A percentile compares a stretch with the other conserved stretches of the same genome.
phyloP scores from a whole-genome alignment of 2,113 vertebrate genomes.

The Poeciliopsis occidentalis region DNA sequence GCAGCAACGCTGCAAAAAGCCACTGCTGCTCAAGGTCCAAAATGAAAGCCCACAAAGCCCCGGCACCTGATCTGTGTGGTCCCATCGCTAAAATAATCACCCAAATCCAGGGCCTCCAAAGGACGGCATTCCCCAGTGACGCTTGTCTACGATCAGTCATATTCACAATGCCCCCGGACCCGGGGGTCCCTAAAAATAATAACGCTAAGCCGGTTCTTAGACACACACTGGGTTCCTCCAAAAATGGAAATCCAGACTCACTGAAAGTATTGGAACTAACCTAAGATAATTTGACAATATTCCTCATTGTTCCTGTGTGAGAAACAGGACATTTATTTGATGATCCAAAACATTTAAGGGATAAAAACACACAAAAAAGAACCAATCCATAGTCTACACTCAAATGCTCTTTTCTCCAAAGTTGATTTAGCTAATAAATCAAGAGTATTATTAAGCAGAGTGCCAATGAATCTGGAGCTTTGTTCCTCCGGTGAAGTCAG shows the following conservation, averaged over 20 bases:
- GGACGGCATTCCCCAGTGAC: conserved; percentile 26
- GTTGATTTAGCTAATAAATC: background rate
- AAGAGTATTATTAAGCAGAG: background rate
- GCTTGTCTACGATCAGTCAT: conserved; percentile 17
- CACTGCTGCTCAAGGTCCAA: background rate
- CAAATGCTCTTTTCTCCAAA: background rate
- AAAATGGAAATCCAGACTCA: conserved; percentile 28
- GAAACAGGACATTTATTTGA: background rate
- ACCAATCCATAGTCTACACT: background rate
- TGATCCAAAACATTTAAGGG: background rate
- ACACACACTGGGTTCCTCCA: conserved; percentile 6
- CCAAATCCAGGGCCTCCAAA: conserved; percentile 19
- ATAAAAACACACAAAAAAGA: background rate
- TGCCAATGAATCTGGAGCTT: background rate
- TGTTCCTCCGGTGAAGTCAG: background rate
- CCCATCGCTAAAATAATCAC: conserved; percentile 18
- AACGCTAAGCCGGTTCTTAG: conserved; percentile 30
- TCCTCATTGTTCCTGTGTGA: rapidly evolving
- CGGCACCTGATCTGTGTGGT: conserved; percentile 34
- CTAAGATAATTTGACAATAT: background rate
- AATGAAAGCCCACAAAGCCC: conserved; percentile 29
- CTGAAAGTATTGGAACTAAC: background rate
- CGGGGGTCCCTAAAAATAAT: conserved; percentile 45
- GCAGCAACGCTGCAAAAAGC: conserved; percentile 26
- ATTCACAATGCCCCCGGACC: conserved; percentile 25